Evolutionary conservation across 2,888 invertebrate genomes (phyloP).

Genomic region (Atrina japonica): DNA sequence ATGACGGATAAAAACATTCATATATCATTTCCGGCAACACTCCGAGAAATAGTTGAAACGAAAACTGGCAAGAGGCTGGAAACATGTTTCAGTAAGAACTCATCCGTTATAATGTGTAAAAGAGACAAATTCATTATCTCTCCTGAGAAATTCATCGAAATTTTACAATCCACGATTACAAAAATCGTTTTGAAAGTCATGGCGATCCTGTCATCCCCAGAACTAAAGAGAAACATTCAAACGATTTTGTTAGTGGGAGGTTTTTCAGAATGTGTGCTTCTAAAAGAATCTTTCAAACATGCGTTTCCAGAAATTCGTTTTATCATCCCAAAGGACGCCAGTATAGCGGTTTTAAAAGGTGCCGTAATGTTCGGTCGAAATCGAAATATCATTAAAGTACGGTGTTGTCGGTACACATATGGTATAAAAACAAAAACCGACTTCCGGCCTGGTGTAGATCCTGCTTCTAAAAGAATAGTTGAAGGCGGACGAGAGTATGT

Average conservation of each 20-base stretch:
- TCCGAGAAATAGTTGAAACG: slow-evolving; percentile 1
- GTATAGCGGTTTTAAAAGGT: slow-evolving; percentile 18
- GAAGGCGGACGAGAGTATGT: neutral
- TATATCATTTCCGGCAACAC: slow-evolving; percentile 8
- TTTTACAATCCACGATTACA: slow-evolving; percentile 6
- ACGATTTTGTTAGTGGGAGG: slow-evolving; percentile 28
- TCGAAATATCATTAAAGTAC: slow-evolving; percentile 4
- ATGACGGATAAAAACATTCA: slow-evolving; percentile 5
- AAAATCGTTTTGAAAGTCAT: neutral
- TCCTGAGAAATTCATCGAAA: neutral
- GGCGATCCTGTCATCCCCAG: neutral
- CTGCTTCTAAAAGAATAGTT: neutral
- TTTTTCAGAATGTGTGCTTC: slow-evolving; percentile 24
- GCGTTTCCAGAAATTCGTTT: slow-evolving; percentile 11
- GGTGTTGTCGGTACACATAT: slow-evolving; percentile 21
- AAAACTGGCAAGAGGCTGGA: neutral
- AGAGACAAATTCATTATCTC: slow-evolving; percentile 18
- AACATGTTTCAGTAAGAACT: neutral
- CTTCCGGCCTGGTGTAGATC: neutral
- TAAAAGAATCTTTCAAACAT: neutral
- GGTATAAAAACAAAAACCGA: slow-evolving; percentile 11
- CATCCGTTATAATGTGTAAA: slow-evolving; percentile 5
- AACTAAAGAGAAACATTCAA: slow-evolving; percentile 11
- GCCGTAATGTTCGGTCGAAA: slow-evolving; percentile 16
- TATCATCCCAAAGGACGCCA: slow-evolving; percentile 10